Conservation (phyloP, 1,140 invertebrate species). For the Panulirus ornatus region DNA sequence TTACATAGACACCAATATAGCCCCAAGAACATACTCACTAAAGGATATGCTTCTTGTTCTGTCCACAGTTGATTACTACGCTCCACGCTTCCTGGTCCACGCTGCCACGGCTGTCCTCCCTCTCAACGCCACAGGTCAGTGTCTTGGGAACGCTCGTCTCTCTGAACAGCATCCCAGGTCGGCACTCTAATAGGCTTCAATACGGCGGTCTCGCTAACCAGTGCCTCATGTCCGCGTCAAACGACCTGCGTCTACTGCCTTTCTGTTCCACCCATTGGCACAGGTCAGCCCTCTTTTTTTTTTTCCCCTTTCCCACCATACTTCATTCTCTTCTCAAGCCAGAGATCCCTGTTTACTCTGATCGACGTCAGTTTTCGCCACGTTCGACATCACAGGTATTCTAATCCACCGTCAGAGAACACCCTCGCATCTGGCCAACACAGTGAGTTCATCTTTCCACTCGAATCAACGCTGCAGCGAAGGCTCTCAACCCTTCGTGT, state of each 20-base stretch:
- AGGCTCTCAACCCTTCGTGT: too few species aligned
- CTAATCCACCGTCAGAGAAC: too few species aligned
- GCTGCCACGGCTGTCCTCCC: constrained; percentile 41
- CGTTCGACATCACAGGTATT: too few species aligned
- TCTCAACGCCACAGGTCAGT: constrained; percentile 46
- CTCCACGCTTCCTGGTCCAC: constrained; percentile 45
- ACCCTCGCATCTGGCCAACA: too few species aligned
- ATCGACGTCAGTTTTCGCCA: too few species aligned
- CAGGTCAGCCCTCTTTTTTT: not conserved
- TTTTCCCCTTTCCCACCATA: not conserved
- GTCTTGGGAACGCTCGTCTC: not conserved
- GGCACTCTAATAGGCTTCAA: not conserved
- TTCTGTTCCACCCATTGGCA: not conserved
- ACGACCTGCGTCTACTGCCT: too few species aligned
- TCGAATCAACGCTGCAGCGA: too few species aligned
- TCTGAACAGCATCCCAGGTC: not conserved
- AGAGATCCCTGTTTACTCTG: too few species aligned
- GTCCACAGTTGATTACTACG: constrained; percentile 40
- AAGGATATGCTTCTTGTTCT: not conserved
- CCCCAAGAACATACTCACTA: not conserved
- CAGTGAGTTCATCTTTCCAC: too few species aligned
- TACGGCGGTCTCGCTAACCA: not conserved
- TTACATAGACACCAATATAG: not conserved
- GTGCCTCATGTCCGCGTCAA: not conserved
- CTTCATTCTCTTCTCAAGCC: too few species aligned